Evolutionary conservation across 1,140 invertebrate genomes (phyloP).

Genomic region (Bombyx mandarina): DNA sequence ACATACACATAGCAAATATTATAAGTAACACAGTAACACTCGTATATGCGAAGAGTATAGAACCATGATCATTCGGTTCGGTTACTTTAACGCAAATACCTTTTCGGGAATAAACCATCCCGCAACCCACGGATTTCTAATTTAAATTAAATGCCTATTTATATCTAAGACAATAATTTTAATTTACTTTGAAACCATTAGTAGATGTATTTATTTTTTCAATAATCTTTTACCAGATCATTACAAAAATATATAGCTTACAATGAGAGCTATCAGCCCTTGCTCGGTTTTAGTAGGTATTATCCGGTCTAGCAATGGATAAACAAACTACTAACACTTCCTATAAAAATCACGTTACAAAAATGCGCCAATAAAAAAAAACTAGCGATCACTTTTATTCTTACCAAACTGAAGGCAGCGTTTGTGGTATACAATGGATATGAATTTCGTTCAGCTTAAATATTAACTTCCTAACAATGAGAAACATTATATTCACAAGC

Average conservation of each 20-base stretch:
- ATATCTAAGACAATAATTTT: too few species aligned
- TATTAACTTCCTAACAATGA: conserved; percentile 67
- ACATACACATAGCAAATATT: too few species aligned
- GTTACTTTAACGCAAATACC: too few species aligned
- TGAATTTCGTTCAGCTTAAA: conserved; percentile 63
- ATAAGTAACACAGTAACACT: too few species aligned
- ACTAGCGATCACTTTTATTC: conserved; percentile 30
- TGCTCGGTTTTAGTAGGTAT: neutral
- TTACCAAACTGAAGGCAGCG: conserved; percentile 55
- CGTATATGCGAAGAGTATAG: too few species aligned
- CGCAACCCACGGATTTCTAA: too few species aligned
- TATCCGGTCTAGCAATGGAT: conserved; percentile 29
- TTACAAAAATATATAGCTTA: conserved; percentile 33
- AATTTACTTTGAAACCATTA: too few species aligned
- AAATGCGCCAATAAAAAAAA: too few species aligned
- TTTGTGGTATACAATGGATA: conserved; percentile 43
- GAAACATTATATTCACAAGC: conserved; percentile 66
- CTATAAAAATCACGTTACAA: conserved; percentile 17
- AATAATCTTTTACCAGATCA: conserved; percentile 47
- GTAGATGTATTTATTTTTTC: conserved; percentile 21
- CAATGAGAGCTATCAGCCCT: conserved; percentile 17
- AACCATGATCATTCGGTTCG: too few species aligned
- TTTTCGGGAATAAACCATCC: too few species aligned
- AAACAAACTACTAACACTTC: conserved; percentile 40
- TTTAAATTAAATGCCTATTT: too few species aligned